Evolutionary conservation across 2,888 invertebrate species (phyloP).

Genomic region (Clistopyga incitator): DNA sequence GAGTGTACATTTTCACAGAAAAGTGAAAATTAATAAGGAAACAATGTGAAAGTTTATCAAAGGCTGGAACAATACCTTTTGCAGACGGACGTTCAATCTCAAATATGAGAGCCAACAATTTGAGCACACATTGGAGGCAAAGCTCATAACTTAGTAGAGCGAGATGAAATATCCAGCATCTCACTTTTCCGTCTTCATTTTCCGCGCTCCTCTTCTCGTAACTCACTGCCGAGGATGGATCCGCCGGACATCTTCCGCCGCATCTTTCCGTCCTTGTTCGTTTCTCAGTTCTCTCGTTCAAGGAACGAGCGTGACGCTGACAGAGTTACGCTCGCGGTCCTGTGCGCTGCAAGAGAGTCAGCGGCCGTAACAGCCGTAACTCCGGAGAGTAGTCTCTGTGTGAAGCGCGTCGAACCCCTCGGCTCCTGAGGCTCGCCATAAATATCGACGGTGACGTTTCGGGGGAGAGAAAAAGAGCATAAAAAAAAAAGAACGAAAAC

Average conservation of each 20-base stretch:
- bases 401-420: slow-evolving; percentile 74
- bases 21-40: too few relatives aligned
- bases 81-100: too few relatives aligned
- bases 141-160: not conserved
- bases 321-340: slow-evolving; percentile 78
- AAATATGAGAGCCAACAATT: not conserved
- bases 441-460: slow-evolving; percentile 82
- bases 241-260: slow-evolving; percentile 48
- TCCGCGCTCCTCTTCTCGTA: slow-evolving; percentile 42
- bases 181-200: slow-evolving; percentile 45
- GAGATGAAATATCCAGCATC: not conserved
- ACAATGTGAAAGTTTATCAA: too few relatives aligned
- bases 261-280: slow-evolving; percentile 45
- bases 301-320: slow-evolving; percentile 77
- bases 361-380: slow-evolving; percentile 53
- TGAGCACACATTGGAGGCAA: not conserved
- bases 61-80: too few relatives aligned
- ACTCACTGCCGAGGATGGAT: slow-evolving; percentile 41
- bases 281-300: slow-evolving; percentile 64
- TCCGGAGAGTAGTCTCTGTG: slow-evolving; percentile 65
- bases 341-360: slow-evolving; percentile 60
- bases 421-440: slow-evolving; percentile 81
- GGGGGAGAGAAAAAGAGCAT: slow-evolving; percentile 64
- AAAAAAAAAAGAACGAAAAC: slow-evolving; percentile 73
- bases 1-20: too few relatives aligned